These are phyloP conservation scores for Himalopsyche anomala DNA, from an alignment of 2,888 invertebrate species.

Conservation along the genomic window DNA sequence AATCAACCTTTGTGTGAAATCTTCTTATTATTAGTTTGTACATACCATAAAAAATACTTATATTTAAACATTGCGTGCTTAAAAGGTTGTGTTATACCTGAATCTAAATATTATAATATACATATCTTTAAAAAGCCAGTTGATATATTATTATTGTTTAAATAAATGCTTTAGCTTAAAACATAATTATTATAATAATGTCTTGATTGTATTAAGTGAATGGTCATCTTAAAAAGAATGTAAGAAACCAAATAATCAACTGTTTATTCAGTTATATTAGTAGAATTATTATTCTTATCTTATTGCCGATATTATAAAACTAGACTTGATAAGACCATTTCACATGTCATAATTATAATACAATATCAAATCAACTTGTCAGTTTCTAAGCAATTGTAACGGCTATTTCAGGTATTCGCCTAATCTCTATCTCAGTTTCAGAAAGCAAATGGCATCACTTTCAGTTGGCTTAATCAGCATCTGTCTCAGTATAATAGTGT, in stretches of 20 bases:
- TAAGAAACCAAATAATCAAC: constrained; percentile 24
- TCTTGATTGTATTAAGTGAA: background rate
- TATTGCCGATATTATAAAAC: background rate
- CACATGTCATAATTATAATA: no score
- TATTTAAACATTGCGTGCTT: constrained; percentile 42
- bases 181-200: background rate
- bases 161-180: background rate
- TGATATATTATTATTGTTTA: constrained; percentile 19
- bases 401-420: no score
- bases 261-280: background rate
- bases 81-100: constrained; percentile 46
- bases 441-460: no score
- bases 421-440: no score
- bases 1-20: background rate
- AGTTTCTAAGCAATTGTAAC: no score
- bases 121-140: constrained; percentile 52
- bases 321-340: no score
- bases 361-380: no score
- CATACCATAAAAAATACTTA: background rate
- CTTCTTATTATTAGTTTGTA: background rate
- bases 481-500: no score
- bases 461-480: no score
- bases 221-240: constrained; percentile 20
- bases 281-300: background rate
- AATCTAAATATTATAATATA: constrained; percentile 38